Conservation (phyloP, 1,140 invertebrate species). For the Neuroterus valhalla region DNA sequence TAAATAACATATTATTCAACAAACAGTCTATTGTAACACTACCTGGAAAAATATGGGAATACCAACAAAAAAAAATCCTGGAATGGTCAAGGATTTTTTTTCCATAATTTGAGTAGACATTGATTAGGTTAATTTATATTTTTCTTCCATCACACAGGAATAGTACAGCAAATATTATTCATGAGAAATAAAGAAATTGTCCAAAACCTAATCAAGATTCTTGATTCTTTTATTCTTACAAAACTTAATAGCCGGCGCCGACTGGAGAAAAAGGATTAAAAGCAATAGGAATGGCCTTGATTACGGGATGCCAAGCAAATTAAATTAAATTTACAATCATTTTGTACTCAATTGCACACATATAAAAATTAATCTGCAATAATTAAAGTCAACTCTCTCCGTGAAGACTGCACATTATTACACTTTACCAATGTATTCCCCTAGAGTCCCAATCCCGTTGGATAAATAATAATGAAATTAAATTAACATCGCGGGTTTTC, state of each 20-base stretch:
- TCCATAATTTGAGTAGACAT: no score
- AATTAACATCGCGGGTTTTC: background rate
- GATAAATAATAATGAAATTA: background rate
- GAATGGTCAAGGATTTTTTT: no score
- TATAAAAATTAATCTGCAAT: slow-evolving; percentile 16
- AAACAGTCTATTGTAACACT: no score
- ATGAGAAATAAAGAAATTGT: background rate
- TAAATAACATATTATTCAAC: no score
- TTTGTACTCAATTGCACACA: slow-evolving; percentile 5
- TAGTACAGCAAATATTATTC: background rate
- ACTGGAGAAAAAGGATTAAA: background rate
- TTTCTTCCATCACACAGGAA: no score
- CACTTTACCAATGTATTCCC: background rate
- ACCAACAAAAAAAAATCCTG: no score
- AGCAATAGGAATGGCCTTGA: background rate
- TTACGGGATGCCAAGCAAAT: background rate
- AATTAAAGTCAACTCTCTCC: slow-evolving; percentile 19
- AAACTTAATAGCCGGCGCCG: background rate
- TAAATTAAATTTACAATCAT: slow-evolving; percentile 7
- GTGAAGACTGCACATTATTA: slow-evolving; percentile 7
- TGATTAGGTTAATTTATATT: no score
- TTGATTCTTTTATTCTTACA: background rate
- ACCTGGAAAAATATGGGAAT: no score
- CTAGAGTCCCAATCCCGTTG: background rate
- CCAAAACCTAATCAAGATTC: background rate